Conservation (phyloP, 2,888 invertebrate genomes). For the Lepidocyrtinus sp. region DNA sequence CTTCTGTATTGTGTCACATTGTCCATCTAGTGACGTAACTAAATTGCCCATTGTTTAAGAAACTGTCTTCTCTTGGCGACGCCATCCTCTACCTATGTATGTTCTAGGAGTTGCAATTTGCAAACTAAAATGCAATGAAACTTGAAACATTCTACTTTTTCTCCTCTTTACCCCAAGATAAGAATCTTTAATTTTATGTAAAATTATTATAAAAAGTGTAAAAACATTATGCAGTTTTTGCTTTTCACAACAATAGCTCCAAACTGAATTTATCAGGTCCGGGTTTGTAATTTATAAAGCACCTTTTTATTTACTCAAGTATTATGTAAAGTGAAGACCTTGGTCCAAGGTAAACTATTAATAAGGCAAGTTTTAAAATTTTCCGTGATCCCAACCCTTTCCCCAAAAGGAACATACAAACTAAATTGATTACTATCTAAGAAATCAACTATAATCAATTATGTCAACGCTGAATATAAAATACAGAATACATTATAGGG, state of each 20-base stretch:
- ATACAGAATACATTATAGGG: no score
- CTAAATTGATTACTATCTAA: no score
- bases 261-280: conserved; percentile 37
- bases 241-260: conserved; percentile 10
- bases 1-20: no score
- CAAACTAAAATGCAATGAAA: no score
- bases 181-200: conserved; percentile 31
- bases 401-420: no score
- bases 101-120: not conserved
- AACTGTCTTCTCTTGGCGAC: not conserved
- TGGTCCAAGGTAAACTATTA: conserved; percentile 43
- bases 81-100: not conserved
- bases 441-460: not conserved
- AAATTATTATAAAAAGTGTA: conserved; percentile 12
- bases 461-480: not conserved
- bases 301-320: no score
- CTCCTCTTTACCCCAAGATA: no score
- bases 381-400: not conserved
- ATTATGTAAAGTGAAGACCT: conserved; percentile 32
- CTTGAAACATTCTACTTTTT: no score
- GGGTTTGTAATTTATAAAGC: conserved; percentile 58
- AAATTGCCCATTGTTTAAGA: no score
- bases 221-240: conserved; percentile 12
- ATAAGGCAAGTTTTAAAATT: not conserved
- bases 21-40: no score